A percentile compares a stretch with the other conserved stretches of the same genome.
Conservation (phyloP, 2,797 vertebrate species). For the Acipenser ruthenus region DNA sequence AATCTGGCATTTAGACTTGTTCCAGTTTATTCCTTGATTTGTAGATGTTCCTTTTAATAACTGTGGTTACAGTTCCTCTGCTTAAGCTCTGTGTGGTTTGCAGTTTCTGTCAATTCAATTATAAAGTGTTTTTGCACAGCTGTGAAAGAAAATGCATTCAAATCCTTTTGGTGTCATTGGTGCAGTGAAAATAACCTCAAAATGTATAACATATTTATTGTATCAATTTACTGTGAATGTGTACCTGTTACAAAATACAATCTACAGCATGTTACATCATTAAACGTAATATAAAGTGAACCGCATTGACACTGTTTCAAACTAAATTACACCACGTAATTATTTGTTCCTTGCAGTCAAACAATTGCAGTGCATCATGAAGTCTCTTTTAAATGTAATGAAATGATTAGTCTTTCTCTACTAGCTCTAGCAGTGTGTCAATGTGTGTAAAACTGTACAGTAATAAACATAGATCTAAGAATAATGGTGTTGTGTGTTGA, state of each 20-base stretch:
- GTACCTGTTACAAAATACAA: constrained; percentile 32
- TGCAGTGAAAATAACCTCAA: constrained; percentile 30
- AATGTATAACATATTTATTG: constrained; percentile 23
- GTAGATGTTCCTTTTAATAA: neutral
- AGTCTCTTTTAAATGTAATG: constrained; percentile 11
- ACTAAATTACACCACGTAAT: constrained; percentile 34
- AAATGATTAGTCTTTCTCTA: constrained; percentile 29
- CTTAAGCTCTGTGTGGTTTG: constrained; percentile 3
- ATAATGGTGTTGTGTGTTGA: neutral
- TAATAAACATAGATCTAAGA: constrained; percentile 65
- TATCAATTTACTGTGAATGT: constrained; percentile 43
- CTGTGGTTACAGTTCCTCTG: neutral
- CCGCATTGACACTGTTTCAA: constrained; percentile 51
- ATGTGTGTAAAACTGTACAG: constrained; percentile 60
- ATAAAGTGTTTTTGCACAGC: constrained; percentile 39
- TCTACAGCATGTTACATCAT: constrained; percentile 58
- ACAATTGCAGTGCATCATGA: neutral
- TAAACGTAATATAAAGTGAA: constrained; percentile 40
- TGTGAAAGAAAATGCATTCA: constrained; percentile 18
- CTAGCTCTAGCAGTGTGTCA: constrained; percentile 43
- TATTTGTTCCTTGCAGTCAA: constrained; percentile 22
- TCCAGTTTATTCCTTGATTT: no score
- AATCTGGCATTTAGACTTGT: no score
- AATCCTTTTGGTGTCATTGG: constrained; percentile 12
- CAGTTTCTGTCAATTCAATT: constrained; percentile 13